Evolutionary conservation across 2,888 invertebrate genomes (phyloP).

Genomic region (Endotricha flammealis): DNA sequence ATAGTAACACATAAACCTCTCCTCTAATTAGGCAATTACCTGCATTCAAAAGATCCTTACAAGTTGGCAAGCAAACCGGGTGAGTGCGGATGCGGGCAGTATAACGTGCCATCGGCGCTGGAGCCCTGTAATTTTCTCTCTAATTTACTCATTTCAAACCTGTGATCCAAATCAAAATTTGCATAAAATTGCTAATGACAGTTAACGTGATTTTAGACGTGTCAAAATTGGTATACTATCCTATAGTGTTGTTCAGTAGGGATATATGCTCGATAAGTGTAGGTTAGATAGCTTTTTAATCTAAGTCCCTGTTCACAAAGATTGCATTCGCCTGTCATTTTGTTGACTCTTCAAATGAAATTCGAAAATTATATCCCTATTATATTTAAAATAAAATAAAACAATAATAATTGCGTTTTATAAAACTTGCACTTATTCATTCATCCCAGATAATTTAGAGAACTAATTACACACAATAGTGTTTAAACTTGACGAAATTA

Average conservation of each 20-base stretch:
- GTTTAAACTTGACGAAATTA: conserved; percentile 23
- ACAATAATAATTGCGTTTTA: no score
- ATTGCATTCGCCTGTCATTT: no score
- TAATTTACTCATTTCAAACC: conserved; percentile 63
- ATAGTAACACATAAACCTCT: background rate
- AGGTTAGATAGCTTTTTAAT: no score
- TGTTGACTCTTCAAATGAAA: no score
- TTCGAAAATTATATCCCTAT: no score
- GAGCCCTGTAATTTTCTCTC: conserved; percentile 66
- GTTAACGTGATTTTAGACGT: conserved; percentile 54
- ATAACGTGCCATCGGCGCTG: conserved; percentile 52
- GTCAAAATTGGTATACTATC: conserved; percentile 55
- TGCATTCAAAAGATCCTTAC: conserved; percentile 5
- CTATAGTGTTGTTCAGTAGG: no score
- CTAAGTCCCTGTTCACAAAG: no score
- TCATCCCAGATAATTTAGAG: no score
- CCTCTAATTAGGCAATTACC: conserved; percentile 6
- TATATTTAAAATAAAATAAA: no score
- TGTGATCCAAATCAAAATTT: conserved; percentile 67
- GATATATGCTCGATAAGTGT: no score
- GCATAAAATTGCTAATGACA: conserved; percentile 72
- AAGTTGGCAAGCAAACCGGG: background rate
- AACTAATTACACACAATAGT: no score
- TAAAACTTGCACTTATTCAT: no score
- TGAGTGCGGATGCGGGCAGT: background rate